Conservation (phyloP, 1,140 invertebrate species). For the Caenorhabditis latens region DNA sequence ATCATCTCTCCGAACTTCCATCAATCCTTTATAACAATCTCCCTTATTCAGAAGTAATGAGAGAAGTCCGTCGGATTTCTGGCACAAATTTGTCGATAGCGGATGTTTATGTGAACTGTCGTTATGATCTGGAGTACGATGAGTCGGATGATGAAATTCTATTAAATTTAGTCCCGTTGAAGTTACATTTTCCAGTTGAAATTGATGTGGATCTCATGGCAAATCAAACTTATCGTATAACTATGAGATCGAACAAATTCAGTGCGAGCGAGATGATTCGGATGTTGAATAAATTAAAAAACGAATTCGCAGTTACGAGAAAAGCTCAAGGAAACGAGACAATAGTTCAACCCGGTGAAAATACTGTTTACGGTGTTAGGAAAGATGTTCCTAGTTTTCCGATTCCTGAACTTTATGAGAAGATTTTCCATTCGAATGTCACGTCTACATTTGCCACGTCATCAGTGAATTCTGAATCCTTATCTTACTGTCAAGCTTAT, state of each 20-base stretch:
- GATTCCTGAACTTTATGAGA: neutral
- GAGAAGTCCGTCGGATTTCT: neutral
- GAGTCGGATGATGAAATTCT: conserved; percentile 42
- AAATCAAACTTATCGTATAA: conserved; percentile 1
- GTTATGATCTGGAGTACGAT: conserved; percentile 57
- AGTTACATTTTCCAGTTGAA: conserved; percentile 52
- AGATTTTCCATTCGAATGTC: neutral
- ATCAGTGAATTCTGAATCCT: neutral
- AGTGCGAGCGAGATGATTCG: neutral
- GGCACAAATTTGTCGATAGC: conserved; percentile 34
- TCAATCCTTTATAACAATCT: neutral
- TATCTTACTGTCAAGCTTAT: neutral
- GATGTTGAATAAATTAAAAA: neutral
- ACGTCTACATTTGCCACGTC: neutral
- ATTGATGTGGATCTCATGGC: conserved; percentile 53
- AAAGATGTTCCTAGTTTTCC: neutral
- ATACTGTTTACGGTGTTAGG: neutral
- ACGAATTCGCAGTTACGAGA: neutral
- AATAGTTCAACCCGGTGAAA: neutral
- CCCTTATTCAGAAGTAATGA: conserved; percentile 30
- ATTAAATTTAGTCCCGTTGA: conserved; percentile 47
- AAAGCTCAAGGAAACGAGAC: neutral
- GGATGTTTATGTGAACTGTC: conserved; percentile 58
- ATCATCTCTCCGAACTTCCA: neutral
- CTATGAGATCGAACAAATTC: conserved; percentile 22